phyloP scores from a whole-genome alignment of 1,140 invertebrate species.

The Wasmannia auropunctata region DNA sequence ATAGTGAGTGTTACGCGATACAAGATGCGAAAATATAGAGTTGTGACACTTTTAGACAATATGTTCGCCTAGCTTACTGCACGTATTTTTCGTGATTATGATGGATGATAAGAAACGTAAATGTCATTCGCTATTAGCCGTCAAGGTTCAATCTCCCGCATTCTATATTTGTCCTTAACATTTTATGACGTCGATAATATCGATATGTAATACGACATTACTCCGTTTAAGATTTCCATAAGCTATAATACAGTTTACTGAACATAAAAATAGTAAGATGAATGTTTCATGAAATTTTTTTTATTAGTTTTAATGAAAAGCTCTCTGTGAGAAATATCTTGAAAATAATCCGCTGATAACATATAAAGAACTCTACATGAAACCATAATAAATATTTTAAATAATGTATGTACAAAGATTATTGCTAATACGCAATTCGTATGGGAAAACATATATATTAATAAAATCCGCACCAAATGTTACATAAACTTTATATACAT shows the following conservation, averaged over 20 bases:
- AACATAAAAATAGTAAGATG: background rate
- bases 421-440: background rate
- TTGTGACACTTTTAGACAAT: background rate
- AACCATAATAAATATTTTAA: background rate
- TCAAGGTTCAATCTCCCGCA: background rate
- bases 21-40: background rate
- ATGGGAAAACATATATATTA: background rate
- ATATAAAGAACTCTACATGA: background rate
- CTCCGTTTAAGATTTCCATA: background rate
- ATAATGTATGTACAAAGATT: background rate
- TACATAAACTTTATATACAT: background rate
- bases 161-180: background rate
- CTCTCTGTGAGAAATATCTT: background rate
- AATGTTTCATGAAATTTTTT: too few species aligned
- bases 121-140: background rate
- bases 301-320: background rate
- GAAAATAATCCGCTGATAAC: background rate
- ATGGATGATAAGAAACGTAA: background rate
- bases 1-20: background rate
- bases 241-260: background rate
- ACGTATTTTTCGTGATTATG: background rate
- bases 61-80: background rate
- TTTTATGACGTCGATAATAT: background rate
- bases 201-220: background rate
- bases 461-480: background rate